These are phyloP conservation scores for Fringilla coelebs DNA, from an alignment of 2,797 vertebrate species.

Conservation along the genomic window DNA sequence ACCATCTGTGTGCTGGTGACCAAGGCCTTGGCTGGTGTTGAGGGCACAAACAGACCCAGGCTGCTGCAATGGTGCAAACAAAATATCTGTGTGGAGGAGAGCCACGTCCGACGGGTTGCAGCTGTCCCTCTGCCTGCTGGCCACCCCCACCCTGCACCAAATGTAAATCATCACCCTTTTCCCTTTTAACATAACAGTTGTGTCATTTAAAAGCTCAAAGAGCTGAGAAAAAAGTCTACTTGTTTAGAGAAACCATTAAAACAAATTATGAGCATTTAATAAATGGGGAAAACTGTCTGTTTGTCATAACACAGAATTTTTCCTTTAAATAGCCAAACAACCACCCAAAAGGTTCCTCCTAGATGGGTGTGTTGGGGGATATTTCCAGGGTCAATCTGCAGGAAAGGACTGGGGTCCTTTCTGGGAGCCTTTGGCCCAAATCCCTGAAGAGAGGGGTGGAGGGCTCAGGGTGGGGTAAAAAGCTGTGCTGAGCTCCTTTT, in stretches of 20 bases:
- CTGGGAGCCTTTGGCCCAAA: not conserved
- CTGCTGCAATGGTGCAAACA: not conserved
- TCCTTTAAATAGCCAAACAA: slow-evolving; percentile 59
- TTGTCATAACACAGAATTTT: slow-evolving; percentile 69
- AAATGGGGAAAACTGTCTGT: slow-evolving; percentile 64
- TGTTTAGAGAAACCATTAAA: slow-evolving; percentile 73
- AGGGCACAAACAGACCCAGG: not conserved
- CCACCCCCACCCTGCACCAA: slow-evolving; percentile 18
- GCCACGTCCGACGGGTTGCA: slow-evolving; percentile 52
- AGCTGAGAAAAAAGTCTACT: slow-evolving; percentile 66
- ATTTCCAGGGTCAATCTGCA: not conserved
- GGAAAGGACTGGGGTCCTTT: not conserved
- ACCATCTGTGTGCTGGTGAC: not conserved
- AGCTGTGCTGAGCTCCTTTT: not conserved
- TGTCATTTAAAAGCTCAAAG: slow-evolving; percentile 70
- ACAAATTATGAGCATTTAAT: slow-evolving; percentile 72
- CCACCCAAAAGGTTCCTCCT: slow-evolving; percentile 2
- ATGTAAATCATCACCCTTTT: slow-evolving; percentile 71
- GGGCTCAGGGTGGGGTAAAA: not conserved
- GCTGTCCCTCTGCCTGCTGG: slow-evolving; percentile 48
- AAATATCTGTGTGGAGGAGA: not conserved
- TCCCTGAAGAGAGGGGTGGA: not conserved
- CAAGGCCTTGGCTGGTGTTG: fast-evolving
- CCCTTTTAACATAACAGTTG: slow-evolving; percentile 67
- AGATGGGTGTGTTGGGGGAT: not conserved